Percentiles rank a stretch among this genome's conserved stretches.
Evolutionary conservation across 2,113 vertebrate genomes (phyloP).

Genomic region (Trinectes maculatus): DNA sequence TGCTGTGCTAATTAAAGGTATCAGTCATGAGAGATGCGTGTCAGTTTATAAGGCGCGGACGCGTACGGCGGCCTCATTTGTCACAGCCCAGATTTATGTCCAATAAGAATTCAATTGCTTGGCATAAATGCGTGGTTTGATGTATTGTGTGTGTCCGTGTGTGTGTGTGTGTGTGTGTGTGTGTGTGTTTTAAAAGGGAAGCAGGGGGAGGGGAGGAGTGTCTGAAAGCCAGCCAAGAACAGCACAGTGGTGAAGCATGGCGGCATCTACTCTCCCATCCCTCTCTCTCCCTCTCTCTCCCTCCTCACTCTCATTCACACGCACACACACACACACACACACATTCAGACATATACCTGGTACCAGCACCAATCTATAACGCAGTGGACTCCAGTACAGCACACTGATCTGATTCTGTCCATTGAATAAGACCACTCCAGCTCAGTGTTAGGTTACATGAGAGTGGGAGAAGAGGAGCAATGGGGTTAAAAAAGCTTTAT

Average conservation of each 20-base stretch:
- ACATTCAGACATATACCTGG: background rate
- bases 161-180: slow-evolving; percentile 4
- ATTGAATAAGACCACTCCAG: slow-evolving; percentile 1
- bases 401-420: background rate
- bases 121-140: slow-evolving; percentile 74
- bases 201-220: slow-evolving; percentile 4
- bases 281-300: slow-evolving; percentile 1
- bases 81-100: slow-evolving; percentile 72
- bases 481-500: slow-evolving; percentile 10
- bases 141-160: slow-evolving; percentile 42
- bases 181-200: background rate
- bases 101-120: slow-evolving; percentile 80
- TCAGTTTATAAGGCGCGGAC: slow-evolving; percentile 64
- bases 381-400: too few species aligned
- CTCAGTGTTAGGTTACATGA: slow-evolving; percentile 2
- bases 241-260: slow-evolving; percentile 30
- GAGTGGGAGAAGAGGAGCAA: slow-evolving; percentile 6
- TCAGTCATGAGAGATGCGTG: slow-evolving; percentile 72
- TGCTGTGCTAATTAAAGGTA: slow-evolving; percentile 75
- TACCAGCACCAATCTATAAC: too few species aligned
- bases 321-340: background rate
- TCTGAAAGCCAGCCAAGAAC: slow-evolving; percentile 18
- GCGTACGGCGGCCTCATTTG: slow-evolving; percentile 63
- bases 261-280: slow-evolving; percentile 13
- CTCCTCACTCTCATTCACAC: background rate